Evolutionary conservation across 2,113 vertebrate genomes (phyloP).

Genomic region (Lamprologus tigripictilis): DNA sequence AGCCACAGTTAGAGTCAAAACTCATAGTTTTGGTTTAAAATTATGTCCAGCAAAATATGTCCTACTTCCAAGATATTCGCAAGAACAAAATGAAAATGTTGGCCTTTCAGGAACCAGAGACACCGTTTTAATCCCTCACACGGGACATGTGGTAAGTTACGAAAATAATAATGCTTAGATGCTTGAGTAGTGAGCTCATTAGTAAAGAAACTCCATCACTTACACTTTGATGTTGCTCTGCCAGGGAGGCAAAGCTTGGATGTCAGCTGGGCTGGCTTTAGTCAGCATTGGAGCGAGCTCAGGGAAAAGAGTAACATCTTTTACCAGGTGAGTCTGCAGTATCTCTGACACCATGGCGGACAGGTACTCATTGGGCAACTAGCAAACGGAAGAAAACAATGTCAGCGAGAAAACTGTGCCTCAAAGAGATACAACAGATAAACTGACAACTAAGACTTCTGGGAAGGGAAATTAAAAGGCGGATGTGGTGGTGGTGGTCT

Average conservation of each 20-base stretch:
- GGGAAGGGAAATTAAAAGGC: background rate
- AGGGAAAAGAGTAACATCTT: slow-evolving; percentile 55
- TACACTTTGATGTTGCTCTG: slow-evolving; percentile 61
- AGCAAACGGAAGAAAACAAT: background rate
- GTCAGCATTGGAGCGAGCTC: slow-evolving; percentile 62
- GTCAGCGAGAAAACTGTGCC: background rate
- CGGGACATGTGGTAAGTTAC: background rate
- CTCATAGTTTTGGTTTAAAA: background rate
- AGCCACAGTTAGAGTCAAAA: background rate
- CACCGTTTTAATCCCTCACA: background rate
- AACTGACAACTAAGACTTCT: background rate
- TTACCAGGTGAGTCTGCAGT: slow-evolving; percentile 56
- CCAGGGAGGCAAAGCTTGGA: slow-evolving; percentile 55
- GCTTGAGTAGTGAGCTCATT: background rate
- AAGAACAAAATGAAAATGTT: background rate
- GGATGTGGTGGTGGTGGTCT: background rate
- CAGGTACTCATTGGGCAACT: slow-evolving; percentile 64
- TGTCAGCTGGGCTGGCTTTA: slow-evolving; percentile 53
- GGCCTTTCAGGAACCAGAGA: background rate
- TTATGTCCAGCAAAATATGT: background rate
- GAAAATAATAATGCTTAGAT: background rate
- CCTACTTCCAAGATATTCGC: background rate
- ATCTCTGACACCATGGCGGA: slow-evolving; percentile 65
- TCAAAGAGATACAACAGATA: background rate
- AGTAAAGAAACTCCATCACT: slow-evolving; percentile 4